Conservation (phyloP, 2,888 invertebrate genomes). For the Machimus atricapillus region DNA sequence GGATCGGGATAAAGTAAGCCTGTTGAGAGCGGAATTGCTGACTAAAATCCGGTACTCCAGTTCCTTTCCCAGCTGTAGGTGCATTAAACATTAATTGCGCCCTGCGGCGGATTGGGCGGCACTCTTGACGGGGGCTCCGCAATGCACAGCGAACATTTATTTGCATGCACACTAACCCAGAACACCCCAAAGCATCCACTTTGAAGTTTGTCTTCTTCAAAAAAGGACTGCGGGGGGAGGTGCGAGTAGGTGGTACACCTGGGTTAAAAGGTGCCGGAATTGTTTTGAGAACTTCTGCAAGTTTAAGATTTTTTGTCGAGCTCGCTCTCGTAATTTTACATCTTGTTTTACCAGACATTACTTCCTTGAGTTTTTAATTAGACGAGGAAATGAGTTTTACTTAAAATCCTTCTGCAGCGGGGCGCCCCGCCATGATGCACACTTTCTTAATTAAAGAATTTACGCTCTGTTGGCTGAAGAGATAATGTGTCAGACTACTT, state of each 20-base stretch:
- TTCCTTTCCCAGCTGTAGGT: background rate
- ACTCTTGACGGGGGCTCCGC: background rate
- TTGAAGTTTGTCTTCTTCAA: background rate
- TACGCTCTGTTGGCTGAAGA: background rate
- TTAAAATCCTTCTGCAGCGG: background rate
- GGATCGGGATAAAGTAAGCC: background rate
- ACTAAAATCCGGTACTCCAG: background rate
- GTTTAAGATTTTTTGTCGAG: background rate
- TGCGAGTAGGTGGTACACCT: background rate
- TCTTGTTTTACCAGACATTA: background rate
- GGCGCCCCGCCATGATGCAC: background rate
- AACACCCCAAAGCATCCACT: background rate
- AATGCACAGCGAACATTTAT: background rate
- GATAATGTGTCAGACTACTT: background rate
- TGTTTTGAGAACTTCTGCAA: background rate
- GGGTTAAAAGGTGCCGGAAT: background rate
- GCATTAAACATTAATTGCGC: background rate
- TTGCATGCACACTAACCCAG: background rate
- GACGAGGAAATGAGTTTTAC: background rate
- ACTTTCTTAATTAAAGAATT: background rate
- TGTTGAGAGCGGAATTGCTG: background rate
- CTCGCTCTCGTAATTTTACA: background rate
- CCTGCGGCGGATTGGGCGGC: background rate
- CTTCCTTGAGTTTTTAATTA: background rate
- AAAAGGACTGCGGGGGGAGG: background rate